Evolutionary conservation across 2,113 vertebrate species (phyloP), one percentile per base, ranked within the genome.

Genomic region (Notarius quadriscutis): DNA sequence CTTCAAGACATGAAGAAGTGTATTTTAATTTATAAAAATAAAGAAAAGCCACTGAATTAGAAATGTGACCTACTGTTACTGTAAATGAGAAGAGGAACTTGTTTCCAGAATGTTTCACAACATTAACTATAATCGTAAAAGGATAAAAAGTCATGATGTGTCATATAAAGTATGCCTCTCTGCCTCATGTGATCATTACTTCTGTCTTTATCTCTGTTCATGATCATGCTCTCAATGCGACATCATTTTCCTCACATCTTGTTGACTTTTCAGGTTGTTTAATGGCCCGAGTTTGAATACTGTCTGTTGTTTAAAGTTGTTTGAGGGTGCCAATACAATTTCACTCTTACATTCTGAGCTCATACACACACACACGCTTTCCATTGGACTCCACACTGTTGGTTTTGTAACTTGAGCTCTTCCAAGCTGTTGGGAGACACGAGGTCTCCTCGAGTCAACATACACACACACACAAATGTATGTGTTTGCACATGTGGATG

Each of bases 391-490:
- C 30, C 10, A 60, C 53, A 78, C 83, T 85, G 84, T 85, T 87
- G 72, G 34, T 65, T 88, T 86, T 84, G 85, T 89, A 88, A 89
- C 60, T 41, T 79, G 58, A 87, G 85, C 83, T 82, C 20, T 69
- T 78, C 53, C 77, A 86, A 87, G 89, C 85, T 89, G 88, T 86
- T 84, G 62, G 48, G 55, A 50, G 81, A 58, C 78, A 86, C 74
- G 51, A 22, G 84, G 41, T 80, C 22, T 57, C 86, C 71, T 82
- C 84, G 80, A 51, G 51, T 72, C 69, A 27, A n/a, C 41, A 88
- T 81, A 22, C 18, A 41, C n/a, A 7, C 51, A 67, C 83, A 77
- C 71, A 30, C n/a, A 27, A 9, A 7, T 48, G 75, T 20, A 27
- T 30, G 67, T 87, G 85, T 86, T 62, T 55, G 78, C 30, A 57